These are phyloP conservation scores for Endomychus coccineus DNA, from an alignment of 2,888 invertebrate genomes.

Conservation along the genomic window DNA sequence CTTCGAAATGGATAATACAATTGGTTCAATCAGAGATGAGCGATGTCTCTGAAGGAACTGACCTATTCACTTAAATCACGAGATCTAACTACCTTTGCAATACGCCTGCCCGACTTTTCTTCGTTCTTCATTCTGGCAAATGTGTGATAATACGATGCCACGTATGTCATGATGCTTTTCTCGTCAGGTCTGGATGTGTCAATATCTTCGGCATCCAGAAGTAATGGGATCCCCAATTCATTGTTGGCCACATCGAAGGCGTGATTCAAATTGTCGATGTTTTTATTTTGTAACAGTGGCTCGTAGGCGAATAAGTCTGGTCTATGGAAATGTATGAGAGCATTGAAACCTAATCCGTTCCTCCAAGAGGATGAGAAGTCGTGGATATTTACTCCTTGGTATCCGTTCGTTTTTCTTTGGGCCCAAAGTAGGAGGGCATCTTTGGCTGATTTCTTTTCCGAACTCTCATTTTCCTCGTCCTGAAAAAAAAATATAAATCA, in stretches of 20 bases:
- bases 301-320: slow-evolving; percentile 91
- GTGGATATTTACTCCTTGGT: slow-evolving; percentile 79
- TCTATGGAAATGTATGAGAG: slow-evolving; percentile 94
- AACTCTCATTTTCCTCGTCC: slow-evolving; percentile 94
- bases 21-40: too few relatives aligned
- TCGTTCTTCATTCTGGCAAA: slow-evolving; percentile 99
- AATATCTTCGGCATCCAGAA: slow-evolving; percentile 94
- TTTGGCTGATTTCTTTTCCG: slow-evolving; percentile 97
- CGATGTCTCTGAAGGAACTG: too few relatives aligned
- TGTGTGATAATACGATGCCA: slow-evolving; percentile 98
- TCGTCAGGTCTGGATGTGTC: slow-evolving; percentile 93
- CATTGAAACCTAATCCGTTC: slow-evolving; percentile 95
- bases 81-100: slow-evolving; percentile 95
- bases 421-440: slow-evolving; percentile 98
- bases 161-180: slow-evolving; percentile 98
- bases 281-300: slow-evolving; percentile 68
- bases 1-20: too few relatives aligned
- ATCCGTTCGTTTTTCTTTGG: slow-evolving; percentile 95
- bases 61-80: too few relatives aligned
- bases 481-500: slow-evolving; percentile 34
- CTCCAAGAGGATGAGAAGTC: slow-evolving; percentile 94
- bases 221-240: slow-evolving; percentile 85
- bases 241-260: slow-evolving; percentile 93
- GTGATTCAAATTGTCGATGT: slow-evolving; percentile 94
- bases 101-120: slow-evolving; percentile 92